phyloP scores from a whole-genome alignment of 2,888 invertebrate genomes.

The Pachydiplax longipennis region DNA sequence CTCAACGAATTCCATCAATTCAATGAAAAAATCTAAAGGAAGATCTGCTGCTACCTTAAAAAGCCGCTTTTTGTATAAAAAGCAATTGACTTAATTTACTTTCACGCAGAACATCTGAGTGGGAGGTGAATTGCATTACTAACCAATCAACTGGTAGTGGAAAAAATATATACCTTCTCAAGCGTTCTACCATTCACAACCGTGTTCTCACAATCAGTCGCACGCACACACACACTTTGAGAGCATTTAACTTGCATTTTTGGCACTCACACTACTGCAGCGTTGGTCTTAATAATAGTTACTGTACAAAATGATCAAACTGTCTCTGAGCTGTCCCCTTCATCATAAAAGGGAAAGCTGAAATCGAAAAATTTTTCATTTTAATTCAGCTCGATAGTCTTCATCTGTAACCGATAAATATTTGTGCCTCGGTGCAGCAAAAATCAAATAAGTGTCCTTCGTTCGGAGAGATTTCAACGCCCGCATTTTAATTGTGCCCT shows the following conservation, averaged over 20 bases:
- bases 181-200: neutral
- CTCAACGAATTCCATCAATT: neutral
- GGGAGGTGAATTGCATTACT: neutral
- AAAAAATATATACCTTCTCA: slow-evolving; percentile 1
- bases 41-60: neutral
- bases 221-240: slow-evolving; percentile 6
- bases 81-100: neutral
- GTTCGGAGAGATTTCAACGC: neutral
- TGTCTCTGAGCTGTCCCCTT: neutral
- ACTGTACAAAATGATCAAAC: neutral
- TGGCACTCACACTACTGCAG: slow-evolving; percentile 28
- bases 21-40: neutral
- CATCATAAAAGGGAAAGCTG: neutral
- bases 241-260: slow-evolving; percentile 2
- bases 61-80: neutral
- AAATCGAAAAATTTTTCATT: neutral
- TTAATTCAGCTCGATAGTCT: neutral
- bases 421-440: neutral
- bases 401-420: neutral
- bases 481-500: neutral
- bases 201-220: neutral
- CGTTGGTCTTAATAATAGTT: neutral
- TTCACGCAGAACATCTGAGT: neutral
- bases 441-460: neutral
- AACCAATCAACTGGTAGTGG: neutral